Evolutionary conservation across 2,113 vertebrate genomes (phyloP), one percentile per base, ranked within the genome.

Genomic region (Mixornis gularis): DNA sequence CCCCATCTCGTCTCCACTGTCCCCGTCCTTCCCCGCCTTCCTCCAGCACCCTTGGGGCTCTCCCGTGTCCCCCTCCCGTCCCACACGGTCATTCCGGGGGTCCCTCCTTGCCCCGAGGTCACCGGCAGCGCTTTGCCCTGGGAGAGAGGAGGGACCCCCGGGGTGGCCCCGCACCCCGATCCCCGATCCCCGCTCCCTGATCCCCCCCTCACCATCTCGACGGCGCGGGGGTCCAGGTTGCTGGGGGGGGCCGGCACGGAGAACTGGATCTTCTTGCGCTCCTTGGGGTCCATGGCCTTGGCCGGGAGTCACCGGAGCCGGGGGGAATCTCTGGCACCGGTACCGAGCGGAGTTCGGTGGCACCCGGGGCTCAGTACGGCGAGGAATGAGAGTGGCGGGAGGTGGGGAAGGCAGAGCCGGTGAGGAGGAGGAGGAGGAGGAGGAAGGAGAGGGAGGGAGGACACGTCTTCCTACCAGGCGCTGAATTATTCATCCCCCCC

Each of bases 201-300:
- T 64, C 6, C 27, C 58, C 6, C 3, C 5, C 98, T 98, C 97
- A 99, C 99, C 99, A 99, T 99, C 97, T 99, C 99, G 70, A 99
- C 99, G 93, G 99, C 98, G 78, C 98, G 98, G 38, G 99, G 98
- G 97, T 99, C 99, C 97, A 99, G 98, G 93, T 99, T 98, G 94
- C 98, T 98, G 52, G 98, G 98, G 32, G 97, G 98, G 6, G 98
- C 88, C 5, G 98, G 98, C 86, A 98, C 98, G 0, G 98, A 98
- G 87, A 99, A 99, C 68, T 99, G 99, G 97, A 99, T 99, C 97
- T 99, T 99, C 97, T 98, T 99, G 92, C 98, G 98, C 93, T 99
- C 98, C 96, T 98, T 99, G 95, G 96, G 96, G 94, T 97, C 97
- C 97, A 96, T 97, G 94, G 97, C 95, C 97, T 97, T 74, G 95